These are phyloP conservation scores for Amphilophus citrinellus DNA, from an alignment of 2,113 vertebrate species.

Conservation along the genomic window DNA sequence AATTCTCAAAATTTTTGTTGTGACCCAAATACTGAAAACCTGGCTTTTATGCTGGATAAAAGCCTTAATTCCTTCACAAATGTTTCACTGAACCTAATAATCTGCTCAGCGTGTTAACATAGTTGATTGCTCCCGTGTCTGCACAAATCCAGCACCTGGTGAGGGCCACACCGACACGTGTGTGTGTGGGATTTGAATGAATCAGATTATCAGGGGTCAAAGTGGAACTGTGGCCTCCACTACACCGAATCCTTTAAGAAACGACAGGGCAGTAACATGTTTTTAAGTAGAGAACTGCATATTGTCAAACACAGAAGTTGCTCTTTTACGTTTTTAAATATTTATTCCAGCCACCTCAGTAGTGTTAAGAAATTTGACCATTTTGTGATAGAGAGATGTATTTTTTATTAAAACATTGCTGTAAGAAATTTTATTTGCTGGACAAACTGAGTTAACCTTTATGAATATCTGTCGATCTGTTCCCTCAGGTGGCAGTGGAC, in stretches of 20 bases:
- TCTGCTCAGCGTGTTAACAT: conserved; percentile 47
- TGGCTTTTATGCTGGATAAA: not conserved
- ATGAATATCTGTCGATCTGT: not conserved
- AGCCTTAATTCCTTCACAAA: not conserved
- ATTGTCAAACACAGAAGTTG: not conserved
- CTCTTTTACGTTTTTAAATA: not conserved
- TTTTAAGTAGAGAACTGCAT: not conserved
- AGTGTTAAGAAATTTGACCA: not conserved
- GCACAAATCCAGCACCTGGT: conserved; percentile 45
- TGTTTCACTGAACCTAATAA: conserved; percentile 27
- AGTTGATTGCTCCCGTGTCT: conserved; percentile 32
- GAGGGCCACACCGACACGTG: conserved; percentile 40
- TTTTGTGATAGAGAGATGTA: not conserved
- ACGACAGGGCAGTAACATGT: not conserved
- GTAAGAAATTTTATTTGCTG: not conserved
- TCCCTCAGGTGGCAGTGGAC: conserved; percentile 81
- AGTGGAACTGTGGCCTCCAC: conserved; percentile 28
- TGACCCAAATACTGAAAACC: not conserved
- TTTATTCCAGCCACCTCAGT: not conserved
- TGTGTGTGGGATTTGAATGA: conserved; percentile 49
- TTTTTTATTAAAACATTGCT: not conserved
- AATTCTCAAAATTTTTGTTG: not conserved
- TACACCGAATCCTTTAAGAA: conserved; percentile 39
- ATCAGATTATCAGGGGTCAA: conserved; percentile 57
- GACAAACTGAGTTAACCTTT: not conserved